Conservation (phyloP, 2,113 vertebrate genomes). For the Lathamus discolor region DNA sequence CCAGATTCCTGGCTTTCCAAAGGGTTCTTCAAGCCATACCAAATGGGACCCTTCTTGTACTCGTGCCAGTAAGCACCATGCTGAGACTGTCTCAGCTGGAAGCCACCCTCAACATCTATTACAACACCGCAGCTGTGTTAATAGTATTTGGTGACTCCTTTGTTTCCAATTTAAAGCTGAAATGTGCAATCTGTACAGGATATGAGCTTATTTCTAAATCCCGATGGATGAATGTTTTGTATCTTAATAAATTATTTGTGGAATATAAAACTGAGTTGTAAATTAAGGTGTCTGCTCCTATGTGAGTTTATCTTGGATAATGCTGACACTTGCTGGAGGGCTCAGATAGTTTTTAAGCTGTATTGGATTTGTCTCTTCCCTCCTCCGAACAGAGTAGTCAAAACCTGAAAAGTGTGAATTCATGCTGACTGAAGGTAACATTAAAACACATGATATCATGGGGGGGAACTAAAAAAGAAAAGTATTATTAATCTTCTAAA, state of each 20-base stretch:
- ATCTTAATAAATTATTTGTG: conserved; percentile 68
- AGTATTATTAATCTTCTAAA: too few relatives aligned
- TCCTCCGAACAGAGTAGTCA: not conserved
- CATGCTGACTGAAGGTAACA: not conserved
- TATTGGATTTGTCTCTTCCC: not conserved
- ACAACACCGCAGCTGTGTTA: conserved; percentile 53
- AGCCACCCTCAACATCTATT: conserved; percentile 30
- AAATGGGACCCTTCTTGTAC: not conserved
- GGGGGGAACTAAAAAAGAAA: not conserved
- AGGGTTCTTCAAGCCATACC: not conserved
- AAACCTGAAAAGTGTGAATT: not conserved
- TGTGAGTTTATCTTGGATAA: conserved; percentile 43
- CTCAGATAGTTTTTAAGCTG: conserved; percentile 21
- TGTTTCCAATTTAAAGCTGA: conserved; percentile 31
- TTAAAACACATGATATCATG: not conserved
- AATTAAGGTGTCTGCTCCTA: conserved; percentile 13
- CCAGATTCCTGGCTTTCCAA: not conserved
- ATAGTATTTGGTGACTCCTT: conserved; percentile 55
- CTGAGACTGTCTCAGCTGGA: conserved; percentile 30
- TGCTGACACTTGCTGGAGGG: conserved; percentile 62
- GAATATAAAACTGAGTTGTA: conserved; percentile 35
- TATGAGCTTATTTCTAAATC: conserved; percentile 59
- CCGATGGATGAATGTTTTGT: conserved; percentile 39
- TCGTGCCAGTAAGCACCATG: not conserved
- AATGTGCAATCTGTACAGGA: conserved; percentile 44